Percentiles rank a stretch among this genome's conserved stretches.
phyloP scores from a whole-genome alignment of 2,797 vertebrate species.

The Babyrousa celebensis region DNA sequence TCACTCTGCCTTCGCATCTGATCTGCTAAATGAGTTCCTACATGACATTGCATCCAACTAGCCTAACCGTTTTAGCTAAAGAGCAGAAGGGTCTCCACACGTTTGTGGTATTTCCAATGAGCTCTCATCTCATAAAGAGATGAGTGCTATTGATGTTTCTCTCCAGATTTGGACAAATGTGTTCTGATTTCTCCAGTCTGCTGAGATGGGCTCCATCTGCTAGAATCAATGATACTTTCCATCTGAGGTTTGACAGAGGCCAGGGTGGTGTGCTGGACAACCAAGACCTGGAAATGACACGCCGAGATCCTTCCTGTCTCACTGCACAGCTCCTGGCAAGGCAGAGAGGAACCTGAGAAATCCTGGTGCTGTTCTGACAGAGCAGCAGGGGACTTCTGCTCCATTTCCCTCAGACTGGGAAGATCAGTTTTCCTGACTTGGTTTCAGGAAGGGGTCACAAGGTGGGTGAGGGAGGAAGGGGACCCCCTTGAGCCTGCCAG shows the following conservation, averaged over 20 bases:
- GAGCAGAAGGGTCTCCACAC: neutral
- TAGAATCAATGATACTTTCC: neutral
- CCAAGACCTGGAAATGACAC: neutral
- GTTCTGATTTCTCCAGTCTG: conserved; percentile 58
- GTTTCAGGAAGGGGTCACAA: neutral
- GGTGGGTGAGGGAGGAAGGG: neutral
- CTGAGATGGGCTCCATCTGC: neutral
- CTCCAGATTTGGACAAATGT: neutral
- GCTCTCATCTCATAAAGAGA: neutral
- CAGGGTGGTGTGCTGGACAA: neutral
- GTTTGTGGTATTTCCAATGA: neutral
- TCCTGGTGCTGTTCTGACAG: neutral
- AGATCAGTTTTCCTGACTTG: neutral
- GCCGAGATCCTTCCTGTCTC: neutral
- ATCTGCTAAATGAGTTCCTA: neutral
- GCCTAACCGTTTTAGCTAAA: neutral
- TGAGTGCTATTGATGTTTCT: neutral
- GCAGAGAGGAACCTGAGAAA: neutral
- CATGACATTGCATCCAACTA: neutral
- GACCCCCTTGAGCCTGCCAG: neutral
- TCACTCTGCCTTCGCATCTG: neutral
- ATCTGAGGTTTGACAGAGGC: neutral
- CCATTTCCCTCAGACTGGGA: neutral
- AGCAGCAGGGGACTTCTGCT: neutral
- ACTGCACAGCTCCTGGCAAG: neutral